Evolutionary conservation across 1,140 invertebrate genomes (phyloP).

Genomic region (Cyphomyrmex costatus): DNA sequence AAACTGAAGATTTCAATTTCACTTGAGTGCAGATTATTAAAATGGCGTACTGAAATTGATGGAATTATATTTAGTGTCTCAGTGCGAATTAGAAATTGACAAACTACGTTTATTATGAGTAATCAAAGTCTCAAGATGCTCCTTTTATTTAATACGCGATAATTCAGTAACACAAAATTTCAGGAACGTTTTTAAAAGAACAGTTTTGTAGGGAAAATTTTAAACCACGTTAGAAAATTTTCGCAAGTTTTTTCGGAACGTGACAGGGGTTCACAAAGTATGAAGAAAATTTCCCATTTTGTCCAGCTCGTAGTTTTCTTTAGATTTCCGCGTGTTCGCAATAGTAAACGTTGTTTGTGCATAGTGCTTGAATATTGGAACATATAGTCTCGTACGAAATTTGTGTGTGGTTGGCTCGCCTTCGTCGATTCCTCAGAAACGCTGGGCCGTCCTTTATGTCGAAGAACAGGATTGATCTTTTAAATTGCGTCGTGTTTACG

Average conservation of each 20-base stretch:
- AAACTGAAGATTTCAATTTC: background rate
- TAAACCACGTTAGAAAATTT: no score
- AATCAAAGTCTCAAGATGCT: no score
- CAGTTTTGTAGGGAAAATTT: no score
- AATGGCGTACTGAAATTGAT: background rate
- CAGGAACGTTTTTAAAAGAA: no score
- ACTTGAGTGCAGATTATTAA: slow-evolving; percentile 2
- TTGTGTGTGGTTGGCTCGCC: slow-evolving; percentile 27
- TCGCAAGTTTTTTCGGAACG: no score
- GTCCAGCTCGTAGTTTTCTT: background rate
- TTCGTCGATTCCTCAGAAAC: slow-evolving; percentile 40
- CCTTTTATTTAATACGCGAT: no score
- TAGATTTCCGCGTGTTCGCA: no score
- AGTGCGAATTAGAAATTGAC: background rate
- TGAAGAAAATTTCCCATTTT: no score
- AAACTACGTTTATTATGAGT: no score
- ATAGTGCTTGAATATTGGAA: background rate
- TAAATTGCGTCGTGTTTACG: slow-evolving; percentile 68
- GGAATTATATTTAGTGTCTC: slow-evolving; percentile 7
- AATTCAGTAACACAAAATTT: no score
- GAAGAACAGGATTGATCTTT: slow-evolving; percentile 63
- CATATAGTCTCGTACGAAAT: slow-evolving; percentile 9
- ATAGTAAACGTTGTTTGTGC: background rate
- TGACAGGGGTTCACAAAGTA: no score
- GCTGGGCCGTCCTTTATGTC: slow-evolving; percentile 48